phyloP scores from a whole-genome alignment of 2,797 vertebrate species.

The Helarctos malayanus region DNA sequence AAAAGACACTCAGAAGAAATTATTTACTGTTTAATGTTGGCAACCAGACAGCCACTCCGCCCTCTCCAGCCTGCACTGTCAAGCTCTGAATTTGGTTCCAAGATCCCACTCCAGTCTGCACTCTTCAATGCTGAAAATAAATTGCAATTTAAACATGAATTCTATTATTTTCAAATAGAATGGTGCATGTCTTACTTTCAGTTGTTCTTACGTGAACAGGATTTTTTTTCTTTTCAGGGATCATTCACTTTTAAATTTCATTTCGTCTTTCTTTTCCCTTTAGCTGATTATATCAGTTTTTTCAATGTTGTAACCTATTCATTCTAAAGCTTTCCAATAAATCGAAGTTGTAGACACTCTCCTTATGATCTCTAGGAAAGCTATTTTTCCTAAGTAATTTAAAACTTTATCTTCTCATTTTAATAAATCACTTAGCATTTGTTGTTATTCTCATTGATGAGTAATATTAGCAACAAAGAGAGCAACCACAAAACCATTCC shows the following conservation, averaged over 20 bases:
- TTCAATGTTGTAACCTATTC: conserved; percentile 1
- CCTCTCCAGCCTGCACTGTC: not conserved
- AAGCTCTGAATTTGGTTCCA: not conserved
- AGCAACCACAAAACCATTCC: conserved; percentile 31
- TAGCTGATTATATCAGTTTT: not conserved
- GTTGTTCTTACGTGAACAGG: not conserved
- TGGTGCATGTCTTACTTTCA: not conserved
- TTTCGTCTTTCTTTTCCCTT: not conserved
- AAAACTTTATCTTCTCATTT: not conserved
- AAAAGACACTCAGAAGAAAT: conserved; percentile 24
- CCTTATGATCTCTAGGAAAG: not conserved
- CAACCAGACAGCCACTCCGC: not conserved
- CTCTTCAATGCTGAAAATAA: not conserved
- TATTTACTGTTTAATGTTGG: conserved; percentile 30
- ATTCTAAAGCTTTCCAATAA: conserved; percentile 18
- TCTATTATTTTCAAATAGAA: not conserved
- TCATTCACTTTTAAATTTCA: not conserved
- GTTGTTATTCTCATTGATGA: not conserved
- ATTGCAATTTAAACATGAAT: not conserved
- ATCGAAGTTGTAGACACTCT: not conserved
- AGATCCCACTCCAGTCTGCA: not conserved
- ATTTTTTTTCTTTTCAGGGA: not conserved
- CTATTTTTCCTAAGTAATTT: not conserved
- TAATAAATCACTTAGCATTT: not conserved
- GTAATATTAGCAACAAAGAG: not conserved